Evolutionary conservation across 2,113 vertebrate species (phyloP).

Genomic region (Numida meleagris): DNA sequence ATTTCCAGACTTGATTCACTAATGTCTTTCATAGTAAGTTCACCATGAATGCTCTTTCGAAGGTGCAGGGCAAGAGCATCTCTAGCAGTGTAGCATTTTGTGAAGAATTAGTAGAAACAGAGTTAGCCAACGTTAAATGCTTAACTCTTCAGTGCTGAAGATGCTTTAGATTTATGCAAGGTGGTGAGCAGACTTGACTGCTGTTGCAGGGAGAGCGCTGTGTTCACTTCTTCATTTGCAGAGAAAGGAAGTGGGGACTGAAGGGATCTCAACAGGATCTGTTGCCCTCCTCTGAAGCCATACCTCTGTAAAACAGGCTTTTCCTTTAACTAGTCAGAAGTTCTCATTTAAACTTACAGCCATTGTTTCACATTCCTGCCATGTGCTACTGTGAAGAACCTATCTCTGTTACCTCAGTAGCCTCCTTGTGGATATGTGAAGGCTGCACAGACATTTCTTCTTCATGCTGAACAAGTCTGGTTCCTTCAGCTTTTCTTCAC

Average conservation of each 20-base stretch:
- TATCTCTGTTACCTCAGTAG: not conserved
- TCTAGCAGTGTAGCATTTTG: not conserved
- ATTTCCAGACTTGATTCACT: not conserved
- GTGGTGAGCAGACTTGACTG: not conserved
- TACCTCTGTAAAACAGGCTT: not conserved
- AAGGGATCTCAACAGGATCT: not conserved
- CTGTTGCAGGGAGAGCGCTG: not conserved
- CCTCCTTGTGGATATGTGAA: not conserved
- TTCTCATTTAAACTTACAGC: not conserved
- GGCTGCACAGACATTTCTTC: not conserved
- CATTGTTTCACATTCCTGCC: not conserved
- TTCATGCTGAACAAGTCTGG: not conserved
- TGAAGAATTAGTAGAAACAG: not conserved
- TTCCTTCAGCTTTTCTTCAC: not conserved
- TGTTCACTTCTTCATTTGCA: not conserved
- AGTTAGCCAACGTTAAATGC: not conserved
- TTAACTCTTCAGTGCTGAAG: not conserved
- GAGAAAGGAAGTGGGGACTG: not conserved
- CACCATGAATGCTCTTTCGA: not conserved
- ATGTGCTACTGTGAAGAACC: not conserved
- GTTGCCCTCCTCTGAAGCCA: not conserved
- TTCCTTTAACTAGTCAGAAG: not conserved
- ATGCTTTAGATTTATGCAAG: no score
- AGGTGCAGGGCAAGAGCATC: not conserved
- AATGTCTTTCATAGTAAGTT: not conserved